phyloP scores from a whole-genome alignment of 53 echinoderm and acorn worm genomes.

The Actinopyga echinites region DNA sequence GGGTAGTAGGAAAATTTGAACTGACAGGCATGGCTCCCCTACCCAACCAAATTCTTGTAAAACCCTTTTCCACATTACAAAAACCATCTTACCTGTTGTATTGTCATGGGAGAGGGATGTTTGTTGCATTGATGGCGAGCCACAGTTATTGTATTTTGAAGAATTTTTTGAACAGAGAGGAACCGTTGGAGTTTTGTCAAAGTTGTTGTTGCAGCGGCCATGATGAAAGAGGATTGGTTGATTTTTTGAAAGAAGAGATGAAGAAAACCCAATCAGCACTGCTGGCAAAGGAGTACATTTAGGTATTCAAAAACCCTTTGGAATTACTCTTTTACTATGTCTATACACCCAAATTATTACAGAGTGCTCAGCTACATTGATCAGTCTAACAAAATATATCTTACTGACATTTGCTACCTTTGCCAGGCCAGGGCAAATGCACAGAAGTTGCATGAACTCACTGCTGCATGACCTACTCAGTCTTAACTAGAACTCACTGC shows the following conservation, averaged over 20 bases:
- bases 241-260: slow-evolving; percentile 35
- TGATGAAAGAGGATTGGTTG: neutral
- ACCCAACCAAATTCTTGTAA: neutral
- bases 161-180: neutral
- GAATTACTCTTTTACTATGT: too few relatives aligned
- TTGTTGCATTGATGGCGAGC: neutral
- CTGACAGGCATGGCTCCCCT: too few relatives aligned
- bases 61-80: neutral
- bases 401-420: too few relatives aligned
- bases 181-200: slow-evolving; percentile 18
- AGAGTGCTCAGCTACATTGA: too few relatives aligned
- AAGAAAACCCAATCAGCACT: slow-evolving; percentile 44
- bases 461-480: too few relatives aligned
- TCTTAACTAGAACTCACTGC: too few relatives aligned
- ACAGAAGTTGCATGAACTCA: too few relatives aligned
- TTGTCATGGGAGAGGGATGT: neutral
- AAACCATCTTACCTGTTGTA: neutral
- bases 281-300: slow-evolving; percentile 34
- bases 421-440: too few relatives aligned
- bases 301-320: neutral
- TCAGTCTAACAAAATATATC: too few relatives aligned
- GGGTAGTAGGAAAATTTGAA: too few relatives aligned
- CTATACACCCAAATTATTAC: too few relatives aligned
- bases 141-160: too few relatives aligned
- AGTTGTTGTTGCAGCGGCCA: slow-evolving; percentile 2